Evolutionary conservation across 2,888 invertebrate genomes (phyloP).

Genomic region (Aporophyla lueneburgensis): DNA sequence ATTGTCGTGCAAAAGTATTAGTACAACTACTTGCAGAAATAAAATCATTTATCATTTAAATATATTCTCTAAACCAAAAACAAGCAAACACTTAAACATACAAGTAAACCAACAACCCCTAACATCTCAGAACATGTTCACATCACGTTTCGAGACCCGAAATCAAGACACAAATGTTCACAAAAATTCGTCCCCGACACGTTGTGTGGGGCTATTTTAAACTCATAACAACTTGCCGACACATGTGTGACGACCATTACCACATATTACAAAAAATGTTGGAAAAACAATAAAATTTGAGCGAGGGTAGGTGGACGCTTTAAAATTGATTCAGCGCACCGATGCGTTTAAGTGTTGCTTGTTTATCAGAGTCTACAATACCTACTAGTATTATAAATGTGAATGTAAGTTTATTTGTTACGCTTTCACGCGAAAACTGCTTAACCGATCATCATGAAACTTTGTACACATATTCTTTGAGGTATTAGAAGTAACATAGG

Average conservation of each 20-base stretch:
- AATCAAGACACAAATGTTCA: slow-evolving; percentile 72
- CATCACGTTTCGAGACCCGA: slow-evolving; percentile 36
- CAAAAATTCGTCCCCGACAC: slow-evolving; percentile 83
- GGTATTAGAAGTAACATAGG: too few relatives aligned
- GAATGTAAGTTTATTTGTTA: too few relatives aligned
- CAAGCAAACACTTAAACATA: slow-evolving; percentile 29
- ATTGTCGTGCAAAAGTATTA: too few relatives aligned
- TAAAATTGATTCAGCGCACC: slow-evolving; percentile 84
- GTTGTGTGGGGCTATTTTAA: slow-evolving; percentile 89
- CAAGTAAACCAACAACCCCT: slow-evolving; percentile 36
- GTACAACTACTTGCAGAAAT: too few relatives aligned
- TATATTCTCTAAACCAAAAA: background rate
- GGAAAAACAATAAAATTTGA: slow-evolving; percentile 88
- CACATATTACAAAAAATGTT: slow-evolving; percentile 90
- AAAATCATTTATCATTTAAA: background rate
- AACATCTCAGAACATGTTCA: slow-evolving; percentile 30
- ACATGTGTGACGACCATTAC: slow-evolving; percentile 90
- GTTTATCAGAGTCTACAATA: slow-evolving; percentile 35
- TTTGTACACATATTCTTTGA: too few relatives aligned
- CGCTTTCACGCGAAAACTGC: too few relatives aligned
- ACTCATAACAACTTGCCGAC: slow-evolving; percentile 90
- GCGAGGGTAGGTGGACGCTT: slow-evolving; percentile 80
- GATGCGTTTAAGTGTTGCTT: slow-evolving; percentile 66
- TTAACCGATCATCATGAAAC: too few relatives aligned
- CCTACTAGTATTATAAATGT: too few relatives aligned